Conservation (phyloP, 2,888 invertebrate species). For the Netelia melanura region DNA sequence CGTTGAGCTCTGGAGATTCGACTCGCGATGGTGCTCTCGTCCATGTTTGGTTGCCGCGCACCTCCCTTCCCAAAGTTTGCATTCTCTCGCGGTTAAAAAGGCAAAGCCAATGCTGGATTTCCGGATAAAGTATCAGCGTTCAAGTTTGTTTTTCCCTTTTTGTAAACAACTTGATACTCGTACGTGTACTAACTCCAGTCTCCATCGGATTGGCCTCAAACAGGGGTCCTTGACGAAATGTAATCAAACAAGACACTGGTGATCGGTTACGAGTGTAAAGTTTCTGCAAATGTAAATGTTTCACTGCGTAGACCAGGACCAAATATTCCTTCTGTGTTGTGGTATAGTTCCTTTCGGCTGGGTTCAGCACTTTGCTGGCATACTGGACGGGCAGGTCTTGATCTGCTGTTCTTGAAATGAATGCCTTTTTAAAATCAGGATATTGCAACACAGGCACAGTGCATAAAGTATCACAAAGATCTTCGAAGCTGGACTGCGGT, state of each 20-base stretch:
- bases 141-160: constrained; percentile 74
- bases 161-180: constrained; percentile 77
- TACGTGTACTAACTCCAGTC: constrained; percentile 74
- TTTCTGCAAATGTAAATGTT: not conserved
- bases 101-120: not conserved
- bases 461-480: not conserved
- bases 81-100: not conserved
- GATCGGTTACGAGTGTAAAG: not conserved
- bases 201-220: constrained; percentile 57
- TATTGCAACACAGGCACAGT: not conserved
- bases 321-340: not conserved
- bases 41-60: no score
- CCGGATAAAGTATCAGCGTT: not conserved
- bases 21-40: no score
- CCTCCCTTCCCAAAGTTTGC: not conserved
- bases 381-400: no score
- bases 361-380: not conserved
- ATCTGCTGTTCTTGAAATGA: not conserved
- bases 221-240: constrained; percentile 59
- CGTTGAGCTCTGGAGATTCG: no score
- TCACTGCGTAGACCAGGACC: not conserved
- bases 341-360: not conserved
- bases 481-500: no score
- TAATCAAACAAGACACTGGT: constrained; percentile 41
- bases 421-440: not conserved